Evolutionary conservation across 2,888 invertebrate genomes (phyloP), one percentile per base, ranked within the genome.

Genomic region (Metalampra italica): DNA sequence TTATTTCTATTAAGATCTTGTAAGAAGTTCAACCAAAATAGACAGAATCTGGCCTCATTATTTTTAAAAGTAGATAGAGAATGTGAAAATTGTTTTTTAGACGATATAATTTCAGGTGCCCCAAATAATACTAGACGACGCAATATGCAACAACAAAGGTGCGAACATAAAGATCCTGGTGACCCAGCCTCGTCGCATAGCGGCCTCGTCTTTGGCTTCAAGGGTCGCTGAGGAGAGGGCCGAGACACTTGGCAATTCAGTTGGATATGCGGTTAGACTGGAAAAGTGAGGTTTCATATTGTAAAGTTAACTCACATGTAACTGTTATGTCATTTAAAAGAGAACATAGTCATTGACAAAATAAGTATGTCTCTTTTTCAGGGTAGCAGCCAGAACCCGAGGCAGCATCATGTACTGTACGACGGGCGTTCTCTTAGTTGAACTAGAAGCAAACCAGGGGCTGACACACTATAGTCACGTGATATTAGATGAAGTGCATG

Each of bases 401-500:
- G 97, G 94, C 2, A 95, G 96, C 29, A 95, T 98, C 57, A 82
- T 94, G 54, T 98, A 92, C 76, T 97, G 97, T 77, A 98, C 98
- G 0, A 97, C 97, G 0, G 98, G 97, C 3, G 93, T 98, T 48
- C 82, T 98, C 29, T 76, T 98, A 40, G 93, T 95, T 69, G 93
- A 93, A 57, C 90, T 98, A 77, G 95, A 96, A 78, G 71, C 81
- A 0, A 94, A 98, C 85, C 95, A 96, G 30, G 89, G 92, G 8
- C 77, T 98, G 45, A 85, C 86, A 13, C 84, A 90, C 37, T 91
- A 93, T 49, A 95, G 95, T 41, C 97, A 97, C 69, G 84, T 98
- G 4, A 93, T 98, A 53, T 78, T 98, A 12, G 98, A 98, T 71
- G 98, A 98, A 86, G 96, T 98, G 49, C 98, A 98, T 62, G 98